Evolutionary conservation across 2,797 vertebrate genomes (phyloP).

Genomic region (Sparus aurata): DNA sequence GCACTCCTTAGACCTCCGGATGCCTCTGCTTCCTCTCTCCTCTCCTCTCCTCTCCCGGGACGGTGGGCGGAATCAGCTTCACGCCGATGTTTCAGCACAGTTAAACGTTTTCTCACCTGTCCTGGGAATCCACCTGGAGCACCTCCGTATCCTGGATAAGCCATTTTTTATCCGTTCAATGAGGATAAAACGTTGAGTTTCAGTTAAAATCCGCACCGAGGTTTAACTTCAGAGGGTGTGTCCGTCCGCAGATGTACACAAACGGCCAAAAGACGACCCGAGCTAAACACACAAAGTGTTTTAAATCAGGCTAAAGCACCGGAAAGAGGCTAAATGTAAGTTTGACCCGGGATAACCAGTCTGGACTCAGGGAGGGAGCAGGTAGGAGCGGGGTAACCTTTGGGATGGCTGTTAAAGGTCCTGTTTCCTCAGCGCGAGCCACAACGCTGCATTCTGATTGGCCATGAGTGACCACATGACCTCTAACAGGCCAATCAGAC

Average conservation of each 20-base stretch:
- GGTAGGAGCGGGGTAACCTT: accelerated
- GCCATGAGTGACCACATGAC: conserved; percentile 13
- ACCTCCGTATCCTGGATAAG: conserved; percentile 76
- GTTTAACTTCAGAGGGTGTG: conserved; percentile 14
- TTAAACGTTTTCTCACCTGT: conserved; percentile 57
- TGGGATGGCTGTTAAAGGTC: not conserved
- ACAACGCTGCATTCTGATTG: conserved; percentile 35
- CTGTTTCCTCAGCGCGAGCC: not conserved
- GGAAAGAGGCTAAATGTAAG: accelerated
- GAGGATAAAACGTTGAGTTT: too few relatives aligned
- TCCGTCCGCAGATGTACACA: not conserved
- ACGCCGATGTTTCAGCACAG: not conserved
- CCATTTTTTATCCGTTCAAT: conserved; percentile 56
- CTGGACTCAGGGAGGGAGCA: accelerated
- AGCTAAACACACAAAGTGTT: not conserved
- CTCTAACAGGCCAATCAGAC: not conserved
- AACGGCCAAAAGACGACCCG: accelerated
- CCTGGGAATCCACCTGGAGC: conserved; percentile 59
- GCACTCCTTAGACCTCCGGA: not conserved
- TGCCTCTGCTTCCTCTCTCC: not conserved
- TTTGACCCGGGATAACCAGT: accelerated
- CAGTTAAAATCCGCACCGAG: accelerated
- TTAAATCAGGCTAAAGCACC: not conserved
- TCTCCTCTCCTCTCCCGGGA: not conserved
- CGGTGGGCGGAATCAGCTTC: not conserved